Evolutionary conservation across 2,888 invertebrate genomes (phyloP).

Genomic region (Leptarthrus brevirostris): DNA sequence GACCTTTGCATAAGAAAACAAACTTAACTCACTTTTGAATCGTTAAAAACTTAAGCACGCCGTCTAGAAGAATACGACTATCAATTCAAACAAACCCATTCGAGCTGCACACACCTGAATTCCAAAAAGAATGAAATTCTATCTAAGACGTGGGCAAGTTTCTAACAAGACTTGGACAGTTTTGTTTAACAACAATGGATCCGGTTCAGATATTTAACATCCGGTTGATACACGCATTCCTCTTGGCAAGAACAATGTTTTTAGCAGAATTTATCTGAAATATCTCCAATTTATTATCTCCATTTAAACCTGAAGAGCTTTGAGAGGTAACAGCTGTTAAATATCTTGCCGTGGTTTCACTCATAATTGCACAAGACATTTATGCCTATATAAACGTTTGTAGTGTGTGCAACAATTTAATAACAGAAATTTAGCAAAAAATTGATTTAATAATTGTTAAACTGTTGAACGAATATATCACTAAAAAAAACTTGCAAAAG

Average conservation of each 20-base stretch:
- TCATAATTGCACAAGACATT: background rate
- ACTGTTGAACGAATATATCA: constrained; percentile 23
- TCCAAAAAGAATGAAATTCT: constrained; percentile 1
- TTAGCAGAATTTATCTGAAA: no score
- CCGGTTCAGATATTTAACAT: constrained; percentile 21
- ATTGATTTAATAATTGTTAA: constrained; percentile 20
- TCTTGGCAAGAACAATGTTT: constrained; percentile 3
- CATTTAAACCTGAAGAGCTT: background rate
- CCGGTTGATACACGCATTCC: constrained; percentile 30
- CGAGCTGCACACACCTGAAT: constrained; percentile 16
- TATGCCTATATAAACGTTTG: no score
- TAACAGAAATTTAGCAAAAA: constrained; percentile 18
- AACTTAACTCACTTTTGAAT: no score
- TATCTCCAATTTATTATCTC: no score
- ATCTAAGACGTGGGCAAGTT: constrained; percentile 27
- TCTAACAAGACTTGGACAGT: constrained; percentile 20
- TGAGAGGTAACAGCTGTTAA: background rate
- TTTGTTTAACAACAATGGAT: constrained; percentile 7
- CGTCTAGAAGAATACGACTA: background rate
- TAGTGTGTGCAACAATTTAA: constrained; percentile 2
- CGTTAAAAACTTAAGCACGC: background rate
- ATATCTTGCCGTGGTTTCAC: background rate
- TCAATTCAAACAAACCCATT: background rate
- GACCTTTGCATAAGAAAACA: background rate
- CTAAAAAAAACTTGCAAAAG: background rate